phyloP scores from a whole-genome alignment of 53 echinoderm and acorn worm species.

The Crossaster papposus region DNA sequence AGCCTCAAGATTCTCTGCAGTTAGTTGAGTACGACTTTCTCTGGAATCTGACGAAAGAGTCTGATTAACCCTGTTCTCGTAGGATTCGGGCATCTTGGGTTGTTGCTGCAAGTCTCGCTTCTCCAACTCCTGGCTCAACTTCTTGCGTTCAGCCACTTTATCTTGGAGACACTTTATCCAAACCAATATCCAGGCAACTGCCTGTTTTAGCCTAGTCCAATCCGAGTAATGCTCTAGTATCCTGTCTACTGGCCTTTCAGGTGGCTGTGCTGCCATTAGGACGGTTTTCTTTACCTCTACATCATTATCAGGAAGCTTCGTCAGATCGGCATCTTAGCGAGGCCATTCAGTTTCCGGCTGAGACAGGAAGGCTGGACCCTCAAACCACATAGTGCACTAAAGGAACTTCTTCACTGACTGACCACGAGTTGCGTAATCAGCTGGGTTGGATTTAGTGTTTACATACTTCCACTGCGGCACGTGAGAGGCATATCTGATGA shows the following conservation, averaged over 20 bases:
- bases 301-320: no score
- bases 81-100: no score
- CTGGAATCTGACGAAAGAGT: no score
- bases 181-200: conserved; percentile 49
- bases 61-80: no score
- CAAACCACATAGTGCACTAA: conserved; percentile 55
- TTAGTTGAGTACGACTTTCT: no score
- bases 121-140: neutral
- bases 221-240: conserved; percentile 15
- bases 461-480: conserved; percentile 60
- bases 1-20: no score
- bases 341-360: conserved; percentile 62
- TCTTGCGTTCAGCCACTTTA: conserved; percentile 15
- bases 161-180: conserved; percentile 4
- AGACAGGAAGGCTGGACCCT: conserved; percentile 58
- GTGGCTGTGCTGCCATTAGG: no score
- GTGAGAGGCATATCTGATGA: conserved; percentile 30
- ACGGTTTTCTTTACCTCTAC: no score
- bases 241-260: neutral
- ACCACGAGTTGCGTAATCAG: conserved; percentile 21
- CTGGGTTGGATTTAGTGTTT: neutral
- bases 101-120: no score
- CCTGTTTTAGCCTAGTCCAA: conserved; percentile 58
- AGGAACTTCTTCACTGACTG: conserved; percentile 40
- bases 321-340: neutral